Conservation (phyloP, 2,888 invertebrate genomes). For the Epistrophe grossulariae region DNA sequence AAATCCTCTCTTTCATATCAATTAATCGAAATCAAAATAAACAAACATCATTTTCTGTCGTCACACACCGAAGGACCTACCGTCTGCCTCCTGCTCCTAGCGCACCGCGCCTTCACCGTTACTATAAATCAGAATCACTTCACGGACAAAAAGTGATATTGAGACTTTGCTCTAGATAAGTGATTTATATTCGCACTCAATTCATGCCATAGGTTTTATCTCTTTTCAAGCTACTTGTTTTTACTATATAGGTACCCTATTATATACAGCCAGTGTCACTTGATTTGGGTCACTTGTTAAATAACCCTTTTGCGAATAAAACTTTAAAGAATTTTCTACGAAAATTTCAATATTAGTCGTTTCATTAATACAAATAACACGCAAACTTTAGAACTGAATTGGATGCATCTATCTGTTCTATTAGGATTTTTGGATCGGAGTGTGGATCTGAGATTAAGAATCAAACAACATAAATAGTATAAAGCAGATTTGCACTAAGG, state of each 20-base stretch:
- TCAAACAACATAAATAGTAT: no score
- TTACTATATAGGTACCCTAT: background rate
- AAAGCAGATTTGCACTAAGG: no score
- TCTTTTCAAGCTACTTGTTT: constrained; percentile 1
- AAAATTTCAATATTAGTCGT: no score
- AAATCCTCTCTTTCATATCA: constrained; percentile 60
- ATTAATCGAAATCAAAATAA: constrained; percentile 73
- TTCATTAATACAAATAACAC: no score
- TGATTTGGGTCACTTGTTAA: background rate
- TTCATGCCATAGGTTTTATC: constrained; percentile 39
- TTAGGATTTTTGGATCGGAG: no score
- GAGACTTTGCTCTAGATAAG: constrained; percentile 71
- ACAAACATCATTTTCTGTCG: constrained; percentile 56
- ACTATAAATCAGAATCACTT: constrained; percentile 63
- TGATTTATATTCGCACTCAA: constrained; percentile 68
- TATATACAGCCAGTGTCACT: background rate
- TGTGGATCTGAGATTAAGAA: no score
- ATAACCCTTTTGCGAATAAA: no score
- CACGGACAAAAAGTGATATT: constrained; percentile 55
- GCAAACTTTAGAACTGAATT: no score
- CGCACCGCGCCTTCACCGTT: background rate
- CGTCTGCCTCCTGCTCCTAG: background rate
- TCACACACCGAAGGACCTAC: constrained; percentile 3
- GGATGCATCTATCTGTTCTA: no score
- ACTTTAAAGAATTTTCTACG: no score